phyloP scores from a whole-genome alignment of 2,888 invertebrate genomes.

The Melanargia galathea region DNA sequence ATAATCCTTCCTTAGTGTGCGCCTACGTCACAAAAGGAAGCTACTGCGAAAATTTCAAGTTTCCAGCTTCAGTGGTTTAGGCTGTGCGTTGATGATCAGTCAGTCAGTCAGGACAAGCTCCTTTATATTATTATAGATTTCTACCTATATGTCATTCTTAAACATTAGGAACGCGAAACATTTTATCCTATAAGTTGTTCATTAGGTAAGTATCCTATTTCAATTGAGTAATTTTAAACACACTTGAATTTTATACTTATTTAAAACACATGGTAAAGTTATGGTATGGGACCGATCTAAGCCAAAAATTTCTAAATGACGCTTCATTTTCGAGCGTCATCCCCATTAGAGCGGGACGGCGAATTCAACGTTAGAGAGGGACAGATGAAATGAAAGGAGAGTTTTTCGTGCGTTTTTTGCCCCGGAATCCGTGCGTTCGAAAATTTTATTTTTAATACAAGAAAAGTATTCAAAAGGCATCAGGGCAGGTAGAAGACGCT shows the following conservation, averaged over 20 bases:
- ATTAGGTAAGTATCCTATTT: slow-evolving; percentile 14
- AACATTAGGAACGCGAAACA: neutral
- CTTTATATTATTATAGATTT: too few relatives aligned
- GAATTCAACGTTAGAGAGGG: slow-evolving; percentile 48
- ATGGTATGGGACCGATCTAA: slow-evolving; percentile 46
- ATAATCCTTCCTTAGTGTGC: too few relatives aligned
- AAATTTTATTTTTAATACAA: slow-evolving; percentile 80
- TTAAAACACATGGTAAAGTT: slow-evolving; percentile 41
- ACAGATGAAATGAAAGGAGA: slow-evolving; percentile 57
- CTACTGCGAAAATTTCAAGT: too few relatives aligned
- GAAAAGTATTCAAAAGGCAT: slow-evolving; percentile 72
- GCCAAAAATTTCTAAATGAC: slow-evolving; percentile 62
- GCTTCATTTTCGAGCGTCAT: slow-evolving; percentile 60
- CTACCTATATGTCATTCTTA: too few relatives aligned
- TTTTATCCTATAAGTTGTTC: neutral
- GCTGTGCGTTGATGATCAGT: too few relatives aligned
- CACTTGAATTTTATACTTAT: slow-evolving; percentile 32
- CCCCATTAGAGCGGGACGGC: slow-evolving; percentile 59
- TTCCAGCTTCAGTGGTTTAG: too few relatives aligned
- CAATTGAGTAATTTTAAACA: slow-evolving; percentile 17
- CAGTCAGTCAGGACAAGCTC: too few relatives aligned
- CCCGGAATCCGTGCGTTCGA: slow-evolving; percentile 74
- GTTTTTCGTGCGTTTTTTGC: slow-evolving; percentile 80
- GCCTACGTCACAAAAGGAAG: too few relatives aligned
- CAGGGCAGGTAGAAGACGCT: slow-evolving; percentile 76